Base-by-base conservation (phyloP, 2,797 vertebrate genomes). In the Gouania willdenowi region DNA sequence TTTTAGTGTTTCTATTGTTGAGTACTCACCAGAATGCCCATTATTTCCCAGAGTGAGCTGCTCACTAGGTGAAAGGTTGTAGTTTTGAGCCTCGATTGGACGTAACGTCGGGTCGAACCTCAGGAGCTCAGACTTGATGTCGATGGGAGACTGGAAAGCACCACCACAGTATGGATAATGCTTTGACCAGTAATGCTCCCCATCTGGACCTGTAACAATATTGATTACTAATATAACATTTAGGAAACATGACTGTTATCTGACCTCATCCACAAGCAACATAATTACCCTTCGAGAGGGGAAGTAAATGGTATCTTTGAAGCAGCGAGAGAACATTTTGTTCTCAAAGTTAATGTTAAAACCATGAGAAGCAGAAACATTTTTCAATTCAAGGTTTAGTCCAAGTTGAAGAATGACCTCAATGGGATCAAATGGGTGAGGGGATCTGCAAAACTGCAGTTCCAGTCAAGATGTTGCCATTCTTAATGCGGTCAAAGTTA, bases 71-170 rank as follows among this genome's bases (percentile, higher is more conserved):
- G 89, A 74, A 45, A 91, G 72, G 0, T 93, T 87, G 68, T 96
- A 98, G 71, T 94, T 92, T 33, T 88, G 81, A 42, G 95, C 73
- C 45, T 87, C 85, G 12, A 99, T 78, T 14, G 93, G 91, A 4
- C 38, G 24, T 16, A 99, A 78, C 22, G 73, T 75, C n/a, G 92
- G 85, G 32, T 94, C 90, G 0, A 94, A 99, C 52, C 89, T 87
- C n/a, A 96, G 87, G 54, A 93, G 88, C 10, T 88, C 86, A 1
- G 86, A 54, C 16, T 87, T 86, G 34, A 99, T 88, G 82, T 98
- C 89, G 31, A 99, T 92, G 0, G 95, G 95, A 0, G 95, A 98
- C 69, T 98, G 97, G 54, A 91, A 89, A 1, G 82, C 50, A 30
- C 92, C 93, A 11, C 91, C 93, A 45, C 97, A 99, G 9, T 88